These are phyloP conservation scores for Merodon equestris DNA, from an alignment of 2,888 invertebrate genomes.

Conservation along the genomic window DNA sequence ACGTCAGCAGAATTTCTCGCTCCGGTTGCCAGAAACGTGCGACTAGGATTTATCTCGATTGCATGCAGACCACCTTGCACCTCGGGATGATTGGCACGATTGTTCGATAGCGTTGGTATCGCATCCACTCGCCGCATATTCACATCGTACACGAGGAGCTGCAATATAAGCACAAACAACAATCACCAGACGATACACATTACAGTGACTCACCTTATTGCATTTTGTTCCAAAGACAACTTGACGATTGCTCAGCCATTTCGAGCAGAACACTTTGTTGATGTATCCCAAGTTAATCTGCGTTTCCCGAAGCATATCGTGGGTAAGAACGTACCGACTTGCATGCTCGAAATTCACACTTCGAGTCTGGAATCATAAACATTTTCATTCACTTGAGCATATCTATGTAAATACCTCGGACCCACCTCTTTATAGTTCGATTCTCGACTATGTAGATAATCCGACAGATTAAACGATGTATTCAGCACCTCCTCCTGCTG, in stretches of 20 bases:
- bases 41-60: conserved; percentile 95
- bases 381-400: background rate
- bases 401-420: conserved; percentile 11
- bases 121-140: conserved; percentile 91
- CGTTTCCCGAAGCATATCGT: conserved; percentile 92
- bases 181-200: background rate
- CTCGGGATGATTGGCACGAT: conserved; percentile 80
- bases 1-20: conserved; percentile 95
- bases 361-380: conserved; percentile 77
- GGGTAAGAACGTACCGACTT: conserved; percentile 91
- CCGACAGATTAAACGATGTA: conserved; percentile 92
- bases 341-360: conserved; percentile 89
- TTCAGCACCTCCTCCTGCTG: conserved; percentile 86
- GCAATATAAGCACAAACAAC: conserved; percentile 48
- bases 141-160: conserved; percentile 95
- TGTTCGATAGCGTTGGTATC: conserved; percentile 90
- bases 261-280: conserved; percentile 96
- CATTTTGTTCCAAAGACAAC: conserved; percentile 98
- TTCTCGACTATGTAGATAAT: conserved; percentile 90
- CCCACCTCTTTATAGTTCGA: conserved; percentile 84
- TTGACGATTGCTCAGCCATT: conserved; percentile 96
- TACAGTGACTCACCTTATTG: conserved; percentile 89
- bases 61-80: conserved; percentile 94
- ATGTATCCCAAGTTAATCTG: conserved; percentile 90
- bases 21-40: conserved; percentile 93